These are phyloP conservation scores for Macquaria australasica DNA, from an alignment of 2,113 vertebrate species.

Conservation along the genomic window DNA sequence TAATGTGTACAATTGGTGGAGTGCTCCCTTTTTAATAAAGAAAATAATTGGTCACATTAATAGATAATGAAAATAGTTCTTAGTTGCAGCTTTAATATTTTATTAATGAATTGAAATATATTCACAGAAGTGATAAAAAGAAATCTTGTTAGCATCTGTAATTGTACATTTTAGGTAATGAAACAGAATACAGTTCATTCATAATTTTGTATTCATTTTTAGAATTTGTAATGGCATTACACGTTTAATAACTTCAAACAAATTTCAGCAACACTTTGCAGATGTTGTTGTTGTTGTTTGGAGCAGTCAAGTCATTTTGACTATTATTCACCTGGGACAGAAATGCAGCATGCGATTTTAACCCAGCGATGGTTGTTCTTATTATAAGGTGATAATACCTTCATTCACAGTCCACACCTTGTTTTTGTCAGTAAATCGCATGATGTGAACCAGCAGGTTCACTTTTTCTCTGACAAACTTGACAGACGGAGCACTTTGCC, in stretches of 20 bases:
- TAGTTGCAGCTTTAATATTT: background rate
- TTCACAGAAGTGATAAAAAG: background rate
- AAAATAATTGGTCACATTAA: background rate
- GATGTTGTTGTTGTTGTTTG: background rate
- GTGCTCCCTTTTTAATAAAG: background rate
- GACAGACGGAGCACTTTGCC: background rate
- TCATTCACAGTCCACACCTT: background rate
- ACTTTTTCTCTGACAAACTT: background rate
- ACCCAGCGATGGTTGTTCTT: background rate
- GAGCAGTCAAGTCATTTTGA: background rate
- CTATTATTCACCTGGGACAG: background rate
- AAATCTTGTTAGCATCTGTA: too few relatives aligned
- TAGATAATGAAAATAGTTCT: background rate
- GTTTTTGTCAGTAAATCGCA: background rate
- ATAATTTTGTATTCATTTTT: background rate
- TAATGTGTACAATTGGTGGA: background rate
- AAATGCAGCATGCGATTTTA: background rate
- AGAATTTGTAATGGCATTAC: background rate
- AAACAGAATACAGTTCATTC: background rate
- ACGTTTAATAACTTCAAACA: background rate
- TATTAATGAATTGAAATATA: background rate
- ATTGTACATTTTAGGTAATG: background rate
- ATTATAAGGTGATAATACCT: background rate
- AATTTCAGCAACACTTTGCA: background rate
- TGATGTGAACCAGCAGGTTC: background rate